Percentiles rank a stretch among this genome's conserved stretches.
phyloP scores from a whole-genome alignment of 1,140 invertebrate genomes.

The Magallana gigas region DNA sequence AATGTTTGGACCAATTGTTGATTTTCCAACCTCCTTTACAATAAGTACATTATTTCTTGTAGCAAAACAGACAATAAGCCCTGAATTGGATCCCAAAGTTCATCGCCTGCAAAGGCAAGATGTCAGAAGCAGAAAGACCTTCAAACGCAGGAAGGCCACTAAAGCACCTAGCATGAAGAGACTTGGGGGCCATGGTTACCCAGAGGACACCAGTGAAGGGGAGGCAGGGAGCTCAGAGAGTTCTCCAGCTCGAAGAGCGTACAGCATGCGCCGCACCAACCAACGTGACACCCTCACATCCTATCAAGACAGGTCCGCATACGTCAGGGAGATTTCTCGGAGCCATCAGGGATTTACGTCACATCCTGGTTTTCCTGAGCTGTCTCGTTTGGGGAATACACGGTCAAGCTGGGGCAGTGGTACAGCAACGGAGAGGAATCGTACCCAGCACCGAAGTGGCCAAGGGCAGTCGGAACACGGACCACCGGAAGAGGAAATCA shows the following conservation, averaged over 20 bases:
- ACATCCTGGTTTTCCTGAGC: slow-evolving; percentile 34
- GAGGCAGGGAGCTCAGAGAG: slow-evolving; percentile 62
- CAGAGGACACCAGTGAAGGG: slow-evolving; percentile 58
- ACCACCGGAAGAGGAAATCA: slow-evolving; percentile 70
- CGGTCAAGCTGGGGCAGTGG: slow-evolving; percentile 56
- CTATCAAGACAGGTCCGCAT: slow-evolving; percentile 53
- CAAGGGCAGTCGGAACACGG: slow-evolving; percentile 24
- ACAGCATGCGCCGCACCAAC: slow-evolving; percentile 46
- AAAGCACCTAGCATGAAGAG: slow-evolving; percentile 69
- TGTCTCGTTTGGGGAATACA: slow-evolving; percentile 46
- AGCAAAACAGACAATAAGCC: slow-evolving; percentile 36
- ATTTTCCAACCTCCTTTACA: too few species aligned
- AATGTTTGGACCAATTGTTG: too few species aligned
- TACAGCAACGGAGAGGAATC: neutral
- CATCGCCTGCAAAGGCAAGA: slow-evolving; percentile 93
- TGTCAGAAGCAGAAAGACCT: slow-evolving; percentile 95
- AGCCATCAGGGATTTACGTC: slow-evolving; percentile 23
- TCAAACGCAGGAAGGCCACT: slow-evolving; percentile 83
- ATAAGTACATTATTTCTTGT: neutral
- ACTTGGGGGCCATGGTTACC: slow-evolving; percentile 62
- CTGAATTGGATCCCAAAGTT: slow-evolving; percentile 80
- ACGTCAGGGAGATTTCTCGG: slow-evolving; percentile 14
- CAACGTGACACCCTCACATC: slow-evolving; percentile 43
- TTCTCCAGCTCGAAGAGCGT: slow-evolving; percentile 58
- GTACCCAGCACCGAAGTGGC: neutral